A percentile compares a stretch with the other conserved stretches of the same genome.
phyloP scores from a whole-genome alignment of 2,888 invertebrate species.

The Yponomeuta evonymella region DNA sequence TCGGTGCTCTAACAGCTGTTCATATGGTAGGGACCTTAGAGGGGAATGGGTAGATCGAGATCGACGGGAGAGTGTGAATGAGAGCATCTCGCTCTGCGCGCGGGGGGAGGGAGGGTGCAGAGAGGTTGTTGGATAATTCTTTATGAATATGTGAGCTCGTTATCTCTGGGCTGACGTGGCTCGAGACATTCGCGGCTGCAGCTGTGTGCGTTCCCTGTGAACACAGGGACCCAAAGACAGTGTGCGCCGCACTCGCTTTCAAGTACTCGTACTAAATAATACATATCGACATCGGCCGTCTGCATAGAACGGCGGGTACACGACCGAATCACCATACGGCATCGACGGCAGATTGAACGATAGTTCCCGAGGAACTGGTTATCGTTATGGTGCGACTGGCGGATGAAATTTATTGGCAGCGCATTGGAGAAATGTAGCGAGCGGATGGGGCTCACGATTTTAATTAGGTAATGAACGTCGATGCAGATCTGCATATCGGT shows the following conservation, averaged over 20 bases:
- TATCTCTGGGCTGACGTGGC: conserved; percentile 64
- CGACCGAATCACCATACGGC: conserved; percentile 75
- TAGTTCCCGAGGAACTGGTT: conserved; percentile 77
- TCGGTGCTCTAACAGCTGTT: conserved; percentile 49
- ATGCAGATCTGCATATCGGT: conserved; percentile 75
- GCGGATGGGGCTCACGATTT: conserved; percentile 76
- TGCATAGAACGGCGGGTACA: conserved; percentile 72
- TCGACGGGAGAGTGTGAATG: conserved; percentile 70
- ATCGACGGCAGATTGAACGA: conserved; percentile 76
- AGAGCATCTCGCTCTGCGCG: conserved; percentile 62
- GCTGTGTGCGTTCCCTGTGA: conserved; percentile 38
- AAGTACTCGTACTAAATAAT: conserved; percentile 70
- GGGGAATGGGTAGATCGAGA: conserved; percentile 71
- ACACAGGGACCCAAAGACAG: conserved; percentile 31
- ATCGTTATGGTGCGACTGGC: conserved; percentile 76
- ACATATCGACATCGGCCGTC: conserved; percentile 70
- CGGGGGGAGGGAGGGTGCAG: conserved; percentile 48
- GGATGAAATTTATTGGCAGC: conserved; percentile 76
- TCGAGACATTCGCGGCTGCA: conserved; percentile 45
- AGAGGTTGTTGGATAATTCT: conserved; percentile 68
- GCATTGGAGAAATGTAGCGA: conserved; percentile 75
- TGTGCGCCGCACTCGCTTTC: conserved; percentile 41
- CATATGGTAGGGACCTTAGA: conserved; percentile 54
- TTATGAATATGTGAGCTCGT: conserved; percentile 76
- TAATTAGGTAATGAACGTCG: conserved; percentile 77